Conservation (phyloP, 2,113 vertebrate species). For the Aegithalos caudatus region DNA sequence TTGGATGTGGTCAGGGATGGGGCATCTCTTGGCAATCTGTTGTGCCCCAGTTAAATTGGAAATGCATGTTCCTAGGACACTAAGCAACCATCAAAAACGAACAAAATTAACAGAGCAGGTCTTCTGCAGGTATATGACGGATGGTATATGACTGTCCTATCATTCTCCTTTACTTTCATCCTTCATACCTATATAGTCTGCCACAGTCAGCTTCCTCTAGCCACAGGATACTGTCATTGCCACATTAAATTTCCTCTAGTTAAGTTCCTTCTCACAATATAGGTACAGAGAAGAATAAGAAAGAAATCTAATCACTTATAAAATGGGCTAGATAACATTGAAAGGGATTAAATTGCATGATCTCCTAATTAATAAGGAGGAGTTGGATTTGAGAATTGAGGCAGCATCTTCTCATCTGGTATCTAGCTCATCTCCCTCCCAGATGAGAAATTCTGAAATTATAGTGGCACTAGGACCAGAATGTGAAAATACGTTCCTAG, state of each 20-base stretch:
- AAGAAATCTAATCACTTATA: not conserved
- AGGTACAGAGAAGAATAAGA: not conserved
- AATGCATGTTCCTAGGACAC: not conserved
- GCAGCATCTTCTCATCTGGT: not conserved
- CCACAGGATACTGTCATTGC: not conserved
- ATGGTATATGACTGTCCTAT: not conserved
- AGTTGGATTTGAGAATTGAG: not conserved
- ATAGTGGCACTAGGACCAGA: not conserved
- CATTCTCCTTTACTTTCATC: not conserved
- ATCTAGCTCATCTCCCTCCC: not conserved
- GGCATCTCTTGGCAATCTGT: not conserved
- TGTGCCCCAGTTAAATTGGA: conserved; percentile 1
- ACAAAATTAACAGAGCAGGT: not conserved
- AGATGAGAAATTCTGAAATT: not conserved
- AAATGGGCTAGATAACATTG: not conserved
- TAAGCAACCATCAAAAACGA: not conserved
- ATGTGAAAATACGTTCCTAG: not conserved
- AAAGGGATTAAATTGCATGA: not conserved
- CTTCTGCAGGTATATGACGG: not conserved
- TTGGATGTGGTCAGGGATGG: not conserved
- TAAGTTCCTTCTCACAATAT: not conserved
- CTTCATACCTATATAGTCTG: not conserved
- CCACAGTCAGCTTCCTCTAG: not conserved
- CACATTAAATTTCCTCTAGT: not conserved
- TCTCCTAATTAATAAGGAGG: not conserved